Base-by-base conservation (phyloP, 2,113 vertebrate genomes). In the Austrofundulus limnaeus region DNA sequence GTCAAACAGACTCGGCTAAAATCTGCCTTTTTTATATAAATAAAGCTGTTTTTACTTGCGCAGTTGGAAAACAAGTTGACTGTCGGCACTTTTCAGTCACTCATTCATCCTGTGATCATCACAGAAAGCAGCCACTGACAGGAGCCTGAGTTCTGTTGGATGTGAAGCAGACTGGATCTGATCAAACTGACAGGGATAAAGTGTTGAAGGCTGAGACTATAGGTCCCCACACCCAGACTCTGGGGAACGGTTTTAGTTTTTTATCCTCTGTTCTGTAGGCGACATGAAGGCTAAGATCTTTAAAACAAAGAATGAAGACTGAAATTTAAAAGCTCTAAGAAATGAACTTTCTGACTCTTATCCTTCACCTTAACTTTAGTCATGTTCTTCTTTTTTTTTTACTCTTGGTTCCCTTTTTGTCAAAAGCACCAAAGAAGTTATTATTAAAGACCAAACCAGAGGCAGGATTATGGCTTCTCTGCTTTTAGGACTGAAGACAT, bases 241-340 rank as follows among this genome's bases (percentile, higher is more conserved):
- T 0, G 31, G 14, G n/a, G 62, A 73, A 52, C 8, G n/a, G n/a
- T n/a, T n/a, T n/a, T n/a, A 15, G 20, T 53, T 72, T 31, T 10
- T 64, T 21, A 49, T 42, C 28, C 42, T 11, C 23, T 16, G n/a
- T 51, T 75, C 53, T 43, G 24, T 38, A 28, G 2, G 0, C 39
- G 42, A 20, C 25, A 23, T 37, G 57, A 53, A 50, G 39, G 23
- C 16, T 1, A 11, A 65, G 64, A 80, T 75, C 31, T 61, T 59
- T 84, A 56, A 45, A 67, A 39, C 34, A 45, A 66, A 17, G 24
- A 55, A 68, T 61, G 52, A 76, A 70, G 46, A 25, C 45, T 16
- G 11, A 77, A 54, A 70, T 59, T 79, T 37, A 57, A 47, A 24
- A 58, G 51, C n/a, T 34, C 34, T 34, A 38, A 48, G 55, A 20